Percentiles rank a stretch among this genome's conserved stretches.
These are phyloP conservation scores for Australoheros scitulus DNA, from an alignment of 2,113 vertebrate genomes.

Conservation along the genomic window DNA sequence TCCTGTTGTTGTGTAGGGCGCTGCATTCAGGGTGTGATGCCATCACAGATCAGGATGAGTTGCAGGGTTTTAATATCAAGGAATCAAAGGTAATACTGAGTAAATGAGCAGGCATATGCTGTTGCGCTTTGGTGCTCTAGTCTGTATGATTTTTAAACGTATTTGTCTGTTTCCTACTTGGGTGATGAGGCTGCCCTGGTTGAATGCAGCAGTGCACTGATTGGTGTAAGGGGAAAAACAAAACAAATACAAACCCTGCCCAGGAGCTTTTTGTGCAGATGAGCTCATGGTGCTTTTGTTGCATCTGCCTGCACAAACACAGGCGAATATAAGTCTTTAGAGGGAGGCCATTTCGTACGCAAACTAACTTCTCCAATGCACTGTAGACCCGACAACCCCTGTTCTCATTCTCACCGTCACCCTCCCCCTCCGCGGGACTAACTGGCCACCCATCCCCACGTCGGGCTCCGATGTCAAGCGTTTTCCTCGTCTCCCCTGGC, in stretches of 20 bases:
- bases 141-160: slow-evolving; percentile 27
- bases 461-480: slow-evolving; percentile 10
- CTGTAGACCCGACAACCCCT: slow-evolving; percentile 21
- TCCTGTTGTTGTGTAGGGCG: slow-evolving; percentile 16
- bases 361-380: slow-evolving; percentile 19
- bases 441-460: slow-evolving; percentile 9
- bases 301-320: slow-evolving; percentile 65
- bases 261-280: slow-evolving; percentile 32
- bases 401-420: slow-evolving; percentile 2
- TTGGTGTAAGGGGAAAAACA: background rate
- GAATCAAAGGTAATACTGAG: slow-evolving; percentile 23
- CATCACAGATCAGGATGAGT: slow-evolving; percentile 24
- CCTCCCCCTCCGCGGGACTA: background rate
- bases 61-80: slow-evolving; percentile 23
- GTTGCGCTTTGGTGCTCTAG: slow-evolving; percentile 64
- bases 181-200: slow-evolving; percentile 43
- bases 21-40: slow-evolving; percentile 6
- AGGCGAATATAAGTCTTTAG: slow-evolving; percentile 31
- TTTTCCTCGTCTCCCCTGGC: background rate
- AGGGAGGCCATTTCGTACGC: slow-evolving; percentile 14
- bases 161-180: slow-evolving; percentile 44
- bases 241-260: background rate
- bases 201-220: slow-evolving; percentile 45
- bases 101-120: slow-evolving; percentile 29
- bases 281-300: slow-evolving; percentile 70